These are phyloP conservation scores for Euura saliciscinereae DNA, from an alignment of 1,140 invertebrate species.

Conservation along the genomic window DNA sequence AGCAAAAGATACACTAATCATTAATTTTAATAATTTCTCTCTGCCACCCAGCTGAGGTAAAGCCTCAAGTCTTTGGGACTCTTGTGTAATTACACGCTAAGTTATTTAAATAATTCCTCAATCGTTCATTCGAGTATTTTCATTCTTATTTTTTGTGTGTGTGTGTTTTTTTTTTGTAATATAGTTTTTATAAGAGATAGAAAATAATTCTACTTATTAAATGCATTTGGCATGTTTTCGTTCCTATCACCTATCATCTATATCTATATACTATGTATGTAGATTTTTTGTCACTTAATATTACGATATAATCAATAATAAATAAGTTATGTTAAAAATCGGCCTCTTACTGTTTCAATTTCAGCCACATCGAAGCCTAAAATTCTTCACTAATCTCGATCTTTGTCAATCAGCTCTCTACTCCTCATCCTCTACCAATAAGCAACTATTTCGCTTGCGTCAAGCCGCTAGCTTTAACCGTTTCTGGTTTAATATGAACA, in stretches of 20 bases:
- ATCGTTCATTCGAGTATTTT: slow-evolving; percentile 19
- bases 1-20: background rate
- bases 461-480: slow-evolving; percentile 11
- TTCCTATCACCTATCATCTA: background rate
- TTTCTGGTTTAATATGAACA: slow-evolving; percentile 28
- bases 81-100: slow-evolving; percentile 16
- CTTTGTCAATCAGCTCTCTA: slow-evolving; percentile 4
- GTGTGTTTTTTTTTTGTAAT: slow-evolving; percentile 16
- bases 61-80: slow-evolving; percentile 16
- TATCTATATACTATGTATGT: no score
- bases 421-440: background rate
- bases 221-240: slow-evolving; percentile 50
- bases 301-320: background rate
- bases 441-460: slow-evolving; percentile 34
- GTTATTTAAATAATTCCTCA: slow-evolving; percentile 18
- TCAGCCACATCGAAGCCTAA: background rate
- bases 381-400: background rate
- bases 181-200: slow-evolving; percentile 32
- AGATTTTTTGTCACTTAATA: background rate
- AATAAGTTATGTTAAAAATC: background rate
- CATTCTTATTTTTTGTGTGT: background rate
- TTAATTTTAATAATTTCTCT: background rate
- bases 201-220: slow-evolving; percentile 42
- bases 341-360: background rate
- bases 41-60: background rate